A percentile compares a stretch with the other conserved stretches of the same genome.
Conservation (phyloP, 2,797 vertebrate species). For the Tapirus indicus region DNA sequence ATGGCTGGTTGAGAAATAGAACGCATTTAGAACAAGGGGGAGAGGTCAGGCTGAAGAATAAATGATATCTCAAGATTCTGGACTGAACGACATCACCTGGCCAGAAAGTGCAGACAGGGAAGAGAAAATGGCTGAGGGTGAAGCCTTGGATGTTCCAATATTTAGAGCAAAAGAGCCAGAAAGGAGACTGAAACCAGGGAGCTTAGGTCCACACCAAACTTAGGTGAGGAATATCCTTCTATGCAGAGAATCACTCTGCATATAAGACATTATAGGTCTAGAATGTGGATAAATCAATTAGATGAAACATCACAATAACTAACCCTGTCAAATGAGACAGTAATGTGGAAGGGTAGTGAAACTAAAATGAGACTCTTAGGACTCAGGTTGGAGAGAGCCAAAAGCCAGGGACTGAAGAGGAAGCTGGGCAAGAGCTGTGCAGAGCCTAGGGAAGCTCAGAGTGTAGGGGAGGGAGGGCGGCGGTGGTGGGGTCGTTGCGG, state of each 20-base stretch:
- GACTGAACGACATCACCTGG: neutral
- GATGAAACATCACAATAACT: neutral
- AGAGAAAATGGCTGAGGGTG: neutral
- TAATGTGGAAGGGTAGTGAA: neutral
- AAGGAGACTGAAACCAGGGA: neutral
- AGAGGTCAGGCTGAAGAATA: neutral
- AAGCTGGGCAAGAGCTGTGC: neutral
- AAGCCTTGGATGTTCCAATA: neutral
- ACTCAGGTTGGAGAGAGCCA: neutral
- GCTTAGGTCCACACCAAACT: neutral
- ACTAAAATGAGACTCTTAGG: neutral
- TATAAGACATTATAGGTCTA: neutral
- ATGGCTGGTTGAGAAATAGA: neutral
- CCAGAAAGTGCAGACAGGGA: neutral
- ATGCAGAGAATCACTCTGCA: neutral
- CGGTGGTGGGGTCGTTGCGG: accelerated
- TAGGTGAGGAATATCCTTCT: neutral
- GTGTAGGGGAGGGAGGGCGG: too few species aligned
- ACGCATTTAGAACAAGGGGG: neutral
- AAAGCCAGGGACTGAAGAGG: neutral
- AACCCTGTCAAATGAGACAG: neutral
- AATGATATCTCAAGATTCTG: neutral
- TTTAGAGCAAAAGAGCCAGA: neutral
- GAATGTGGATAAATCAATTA: neutral
- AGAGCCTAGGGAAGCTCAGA: neutral